Base-by-base conservation (phyloP, 2,113 vertebrate genomes). In the Cinclus cinclus region DNA sequence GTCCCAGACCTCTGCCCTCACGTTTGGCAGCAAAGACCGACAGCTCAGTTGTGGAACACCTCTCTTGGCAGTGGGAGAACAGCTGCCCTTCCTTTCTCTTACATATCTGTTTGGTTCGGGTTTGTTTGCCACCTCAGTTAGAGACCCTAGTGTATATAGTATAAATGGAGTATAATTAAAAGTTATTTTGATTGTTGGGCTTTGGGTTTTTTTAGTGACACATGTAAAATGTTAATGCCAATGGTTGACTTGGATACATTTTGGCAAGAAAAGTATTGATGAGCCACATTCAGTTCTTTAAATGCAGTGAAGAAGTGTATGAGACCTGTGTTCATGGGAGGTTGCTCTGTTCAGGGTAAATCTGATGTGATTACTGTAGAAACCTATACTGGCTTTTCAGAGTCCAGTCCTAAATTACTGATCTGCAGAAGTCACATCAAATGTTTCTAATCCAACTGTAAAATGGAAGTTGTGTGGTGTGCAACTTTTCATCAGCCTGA, bases 131-230 rank as follows among this genome's bases (percentile, higher is more conserved):
- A 95, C 84, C 95, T 95, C 92, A 89, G 19, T 80, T 94, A 70
- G 77, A 95, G 96, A 83, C 73, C 91, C 63, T 89, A 75, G 86
- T 97, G 94, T 97, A 94, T 84, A 97, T 96, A 97, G 55, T 96
- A 94, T 96, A 96, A 97, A 87, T 91, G 96, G 85, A 89, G 42
- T 85, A 83, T 92, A 80, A 96, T 87, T 89, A 49, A 94, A 77
- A 71, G 73, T 87, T 97, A 89, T 94, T 95, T 96, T 95, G 75
- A 90, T 88, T 92, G 70, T 79, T 87, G 90, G 87, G 90, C 31
- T 95, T 93, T 24, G 85, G 91, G 68, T 46, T 87, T 92, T 53
- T 90, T 93, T 75, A 89, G 95, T 95, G 93, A 97, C 83, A 88
- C 94, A 87, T 87, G 80, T 97, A 93, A 96, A 95, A 90, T 64